A percentile compares a stretch with the other conserved stretches of the same genome.
These are phyloP conservation scores for Eristalis intricaria DNA, from an alignment of 2,888 invertebrate species.

Conservation along the genomic window DNA sequence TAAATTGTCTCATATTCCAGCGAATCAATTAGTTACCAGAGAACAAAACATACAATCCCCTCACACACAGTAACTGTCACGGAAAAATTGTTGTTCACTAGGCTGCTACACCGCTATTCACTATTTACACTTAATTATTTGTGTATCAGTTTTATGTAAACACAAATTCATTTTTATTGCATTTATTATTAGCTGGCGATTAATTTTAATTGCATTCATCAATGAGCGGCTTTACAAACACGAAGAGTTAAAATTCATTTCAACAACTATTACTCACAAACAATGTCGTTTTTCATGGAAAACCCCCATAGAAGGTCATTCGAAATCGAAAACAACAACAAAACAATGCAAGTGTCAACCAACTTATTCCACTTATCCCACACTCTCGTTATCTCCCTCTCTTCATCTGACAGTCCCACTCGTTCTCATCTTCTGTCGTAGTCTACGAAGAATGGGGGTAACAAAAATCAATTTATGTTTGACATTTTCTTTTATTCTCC, in stretches of 20 bases:
- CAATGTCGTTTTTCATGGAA: conserved; percentile 52
- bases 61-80: background rate
- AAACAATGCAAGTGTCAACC: conserved; percentile 67
- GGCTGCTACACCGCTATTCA: background rate
- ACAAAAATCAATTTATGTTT: conserved; percentile 71
- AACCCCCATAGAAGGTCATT: conserved; percentile 72
- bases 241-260: conserved; percentile 40
- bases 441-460: conserved; percentile 64
- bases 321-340: conserved; percentile 72
- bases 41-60: background rate
- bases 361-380: conserved; percentile 62
- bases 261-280: conserved; percentile 45
- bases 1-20: background rate
- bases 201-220: conserved; percentile 38
- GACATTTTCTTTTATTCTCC: conserved; percentile 67
- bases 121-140: background rate
- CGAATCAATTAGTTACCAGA: background rate
- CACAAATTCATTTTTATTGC: conserved; percentile 21
- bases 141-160: background rate
- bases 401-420: background rate
- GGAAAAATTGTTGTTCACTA: background rate
- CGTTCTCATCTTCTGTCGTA: conserved; percentile 22
- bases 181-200: conserved; percentile 17
- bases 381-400: background rate
- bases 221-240: conserved; percentile 9